These are phyloP conservation scores for Actias luna DNA, from an alignment of 2,888 invertebrate genomes.

Conservation along the genomic window DNA sequence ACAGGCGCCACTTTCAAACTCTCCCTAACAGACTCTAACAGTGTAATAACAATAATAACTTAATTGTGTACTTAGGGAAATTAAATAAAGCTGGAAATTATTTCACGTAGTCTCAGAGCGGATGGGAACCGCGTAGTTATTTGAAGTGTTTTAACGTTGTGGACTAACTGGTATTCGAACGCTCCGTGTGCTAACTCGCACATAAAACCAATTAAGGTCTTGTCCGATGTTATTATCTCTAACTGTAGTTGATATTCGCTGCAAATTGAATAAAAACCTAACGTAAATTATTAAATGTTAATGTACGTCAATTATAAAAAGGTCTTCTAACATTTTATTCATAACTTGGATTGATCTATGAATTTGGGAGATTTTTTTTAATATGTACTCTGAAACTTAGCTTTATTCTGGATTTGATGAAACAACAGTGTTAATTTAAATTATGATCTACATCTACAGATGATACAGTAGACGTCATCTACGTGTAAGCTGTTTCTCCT, in stretches of 20 bases:
- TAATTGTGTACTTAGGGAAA: conserved; percentile 20
- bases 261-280: background rate
- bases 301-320: too few relatives aligned
- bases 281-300: background rate
- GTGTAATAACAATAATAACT: conserved; percentile 15
- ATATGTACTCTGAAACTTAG: too few relatives aligned
- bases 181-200: background rate
- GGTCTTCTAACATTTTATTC: too few relatives aligned
- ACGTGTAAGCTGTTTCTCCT: too few relatives aligned
- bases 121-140: background rate
- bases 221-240: conserved; percentile 3
- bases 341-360: too few relatives aligned
- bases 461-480: too few relatives aligned
- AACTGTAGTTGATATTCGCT: background rate
- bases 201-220: conserved; percentile 4
- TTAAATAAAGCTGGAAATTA: conserved; percentile 14
- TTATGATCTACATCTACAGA: too few relatives aligned
- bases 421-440: too few relatives aligned
- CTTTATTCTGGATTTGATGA: background rate
- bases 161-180: background rate
- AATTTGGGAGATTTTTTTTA: too few relatives aligned
- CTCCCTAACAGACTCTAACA: too few relatives aligned
- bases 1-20: too few relatives aligned
- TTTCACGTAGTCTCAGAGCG: conserved; percentile 7
- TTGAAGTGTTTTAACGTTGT: background rate